A percentile compares a stretch with the other conserved stretches of the same genome.
These are phyloP conservation scores for Drosophila ananassae DNA, from an alignment of 1,140 invertebrate genomes.

Conservation along the genomic window DNA sequence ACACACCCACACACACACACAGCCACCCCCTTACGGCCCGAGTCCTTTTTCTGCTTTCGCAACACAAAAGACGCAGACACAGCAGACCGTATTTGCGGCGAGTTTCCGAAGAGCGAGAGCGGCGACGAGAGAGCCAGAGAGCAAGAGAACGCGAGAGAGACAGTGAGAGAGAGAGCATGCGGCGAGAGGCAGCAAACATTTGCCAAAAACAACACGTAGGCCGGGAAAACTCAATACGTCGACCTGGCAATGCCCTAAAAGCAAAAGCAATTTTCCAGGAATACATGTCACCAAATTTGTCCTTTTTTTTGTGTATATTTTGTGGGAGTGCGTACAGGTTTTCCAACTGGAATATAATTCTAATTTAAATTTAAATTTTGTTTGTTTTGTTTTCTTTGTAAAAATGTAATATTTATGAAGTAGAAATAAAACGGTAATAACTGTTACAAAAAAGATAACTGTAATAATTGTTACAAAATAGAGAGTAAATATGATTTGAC, in stretches of 20 bases:
- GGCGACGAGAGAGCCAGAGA: not conserved
- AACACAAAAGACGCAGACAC: constrained; percentile 38
- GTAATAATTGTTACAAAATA: no score
- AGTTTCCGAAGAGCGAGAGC: not conserved
- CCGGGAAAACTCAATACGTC: constrained; percentile 14
- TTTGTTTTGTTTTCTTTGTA: no score
- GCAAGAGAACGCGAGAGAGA: constrained; percentile 6
- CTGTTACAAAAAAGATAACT: no score
- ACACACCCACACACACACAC: no score
- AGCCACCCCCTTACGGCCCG: constrained; percentile 16
- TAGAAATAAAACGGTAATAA: no score
- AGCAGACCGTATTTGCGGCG: constrained; percentile 9
- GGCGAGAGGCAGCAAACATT: constrained; percentile 43
- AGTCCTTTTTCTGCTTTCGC: constrained; percentile 30
- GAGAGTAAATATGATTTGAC: no score
- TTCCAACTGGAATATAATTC: no score
- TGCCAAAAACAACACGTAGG: constrained; percentile 56
- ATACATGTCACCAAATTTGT: no score
- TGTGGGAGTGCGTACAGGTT: no score
- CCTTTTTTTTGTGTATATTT: no score
- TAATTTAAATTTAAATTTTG: no score
- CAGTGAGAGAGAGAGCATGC: constrained; percentile 10
- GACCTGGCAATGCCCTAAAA: constrained; percentile 28
- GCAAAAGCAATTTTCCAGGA: not conserved
- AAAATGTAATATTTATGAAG: no score